phyloP scores from a whole-genome alignment of 2,113 vertebrate genomes.

The Polyodon spathula region DNA sequence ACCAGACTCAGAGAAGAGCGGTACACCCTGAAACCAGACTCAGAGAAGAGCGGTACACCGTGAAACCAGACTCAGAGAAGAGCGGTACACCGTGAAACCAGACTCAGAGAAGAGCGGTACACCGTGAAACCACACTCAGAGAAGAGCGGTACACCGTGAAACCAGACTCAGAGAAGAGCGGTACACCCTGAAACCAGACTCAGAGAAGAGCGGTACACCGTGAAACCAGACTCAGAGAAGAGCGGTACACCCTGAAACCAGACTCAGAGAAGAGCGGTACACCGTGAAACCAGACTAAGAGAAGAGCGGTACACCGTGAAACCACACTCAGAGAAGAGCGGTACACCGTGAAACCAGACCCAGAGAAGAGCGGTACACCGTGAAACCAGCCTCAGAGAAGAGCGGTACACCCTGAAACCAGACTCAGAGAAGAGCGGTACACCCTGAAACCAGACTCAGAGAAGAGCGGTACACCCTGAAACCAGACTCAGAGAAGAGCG shows the following conservation, averaged over 20 bases:
- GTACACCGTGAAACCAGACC: constrained; percentile 15
- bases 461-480: constrained; percentile 24
- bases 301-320: too few relatives aligned
- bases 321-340: constrained; percentile 29
- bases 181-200: constrained; percentile 22
- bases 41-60: constrained; percentile 26
- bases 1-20: background rate
- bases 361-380: too few relatives aligned
- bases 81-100: too few relatives aligned
- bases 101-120: constrained; percentile 29
- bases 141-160: too few relatives aligned
- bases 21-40: too few relatives aligned
- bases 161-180: constrained; percentile 29
- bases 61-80: background rate
- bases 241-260: too few relatives aligned
- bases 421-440: too few relatives aligned
- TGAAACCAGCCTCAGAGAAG: constrained; percentile 33
- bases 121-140: constrained; percentile 3
- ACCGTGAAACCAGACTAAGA: constrained; percentile 3
- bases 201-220: constrained; percentile 26
- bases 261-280: constrained; percentile 29
- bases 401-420: constrained; percentile 17
- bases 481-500: background rate
- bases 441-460: too few relatives aligned
- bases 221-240: background rate